Conservation (phyloP, 1,140 invertebrate species). For the Drosophila lacteicornis region DNA sequence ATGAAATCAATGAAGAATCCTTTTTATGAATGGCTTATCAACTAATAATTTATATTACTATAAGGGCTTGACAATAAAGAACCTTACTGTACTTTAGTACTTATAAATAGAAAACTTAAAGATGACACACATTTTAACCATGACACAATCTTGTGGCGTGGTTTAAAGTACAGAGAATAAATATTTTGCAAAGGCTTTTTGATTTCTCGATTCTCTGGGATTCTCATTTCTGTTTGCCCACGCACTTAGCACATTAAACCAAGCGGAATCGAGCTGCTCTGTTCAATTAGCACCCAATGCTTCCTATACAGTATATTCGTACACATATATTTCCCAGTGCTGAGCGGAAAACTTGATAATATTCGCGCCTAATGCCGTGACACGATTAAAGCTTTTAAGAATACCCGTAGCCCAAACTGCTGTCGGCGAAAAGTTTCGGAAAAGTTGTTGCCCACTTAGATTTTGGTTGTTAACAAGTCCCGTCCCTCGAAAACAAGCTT, state of each 20-base stretch:
- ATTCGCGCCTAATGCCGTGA: conserved; percentile 53
- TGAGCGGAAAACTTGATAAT: conserved; percentile 45
- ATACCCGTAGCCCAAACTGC: conserved; percentile 53
- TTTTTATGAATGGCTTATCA: conserved; percentile 15
- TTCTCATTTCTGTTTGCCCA: conserved; percentile 4
- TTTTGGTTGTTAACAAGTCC: conserved; percentile 70
- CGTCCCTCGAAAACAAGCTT: conserved; percentile 38
- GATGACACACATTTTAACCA: conserved; percentile 26
- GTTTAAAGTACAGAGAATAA: conserved; percentile 1
- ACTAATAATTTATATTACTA: conserved; percentile 17
- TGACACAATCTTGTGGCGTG: background rate
- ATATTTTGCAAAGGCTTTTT: background rate
- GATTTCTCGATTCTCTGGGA: conserved; percentile 2
- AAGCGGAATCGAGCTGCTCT: conserved; percentile 5
- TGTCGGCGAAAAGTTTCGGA: conserved; percentile 63
- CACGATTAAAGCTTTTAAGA: conserved; percentile 64
- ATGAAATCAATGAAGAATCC: background rate
- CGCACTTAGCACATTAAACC: conserved; percentile 4
- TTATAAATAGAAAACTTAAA: conserved; percentile 18
- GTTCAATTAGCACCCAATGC: conserved; percentile 34
- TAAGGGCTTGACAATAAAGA: conserved; percentile 2
- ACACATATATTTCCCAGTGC: conserved; percentile 26
- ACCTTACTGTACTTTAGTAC: background rate
- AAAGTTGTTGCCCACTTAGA: conserved; percentile 79
- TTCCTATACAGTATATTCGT: conserved; percentile 3